phyloP scores from a whole-genome alignment of 2,888 invertebrate species.

The Eristalis arbustorum region DNA sequence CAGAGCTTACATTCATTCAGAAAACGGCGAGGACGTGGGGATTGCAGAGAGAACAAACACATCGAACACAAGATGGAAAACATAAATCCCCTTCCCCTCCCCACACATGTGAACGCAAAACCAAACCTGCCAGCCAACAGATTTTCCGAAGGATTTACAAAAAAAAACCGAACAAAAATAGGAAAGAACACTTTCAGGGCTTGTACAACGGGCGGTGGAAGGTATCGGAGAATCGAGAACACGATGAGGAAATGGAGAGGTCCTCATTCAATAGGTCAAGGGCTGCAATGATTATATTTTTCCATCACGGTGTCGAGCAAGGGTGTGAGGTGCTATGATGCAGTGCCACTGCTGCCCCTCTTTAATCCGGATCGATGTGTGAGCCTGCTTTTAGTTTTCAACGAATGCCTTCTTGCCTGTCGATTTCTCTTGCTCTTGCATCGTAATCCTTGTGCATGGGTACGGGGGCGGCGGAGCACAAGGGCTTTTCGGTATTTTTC shows the following conservation, averaged over 20 bases:
- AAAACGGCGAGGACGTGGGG: not conserved
- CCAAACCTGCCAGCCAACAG: constrained; percentile 2
- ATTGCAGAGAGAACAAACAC: constrained; percentile 13
- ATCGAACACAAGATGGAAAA: constrained; percentile 13
- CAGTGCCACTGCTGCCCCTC: not conserved
- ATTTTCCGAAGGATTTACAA: constrained; percentile 23
- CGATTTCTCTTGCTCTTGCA: constrained; percentile 22
- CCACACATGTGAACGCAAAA: constrained; percentile 8
- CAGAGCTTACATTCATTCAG: constrained; percentile 1
- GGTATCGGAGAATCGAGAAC: constrained; percentile 29
- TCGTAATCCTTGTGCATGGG: constrained; percentile 30
- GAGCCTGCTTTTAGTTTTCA: constrained; percentile 45
- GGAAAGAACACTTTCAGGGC: not conserved
- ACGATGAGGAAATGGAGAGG: constrained; percentile 41
- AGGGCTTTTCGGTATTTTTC: not conserved
- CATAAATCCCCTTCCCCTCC: constrained; percentile 1
- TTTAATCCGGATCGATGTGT: constrained; percentile 62
- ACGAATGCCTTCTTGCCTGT: constrained; percentile 51
- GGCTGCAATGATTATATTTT: constrained; percentile 64
- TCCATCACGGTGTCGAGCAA: constrained; percentile 57
- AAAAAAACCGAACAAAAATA: not conserved
- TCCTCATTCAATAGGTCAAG: constrained; percentile 67
- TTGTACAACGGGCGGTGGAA: not conserved
- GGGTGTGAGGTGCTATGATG: not conserved
- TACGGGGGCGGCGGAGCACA: not conserved